phyloP scores from a whole-genome alignment of 2,113 vertebrate genomes.

The Gallinago undulata region DNA sequence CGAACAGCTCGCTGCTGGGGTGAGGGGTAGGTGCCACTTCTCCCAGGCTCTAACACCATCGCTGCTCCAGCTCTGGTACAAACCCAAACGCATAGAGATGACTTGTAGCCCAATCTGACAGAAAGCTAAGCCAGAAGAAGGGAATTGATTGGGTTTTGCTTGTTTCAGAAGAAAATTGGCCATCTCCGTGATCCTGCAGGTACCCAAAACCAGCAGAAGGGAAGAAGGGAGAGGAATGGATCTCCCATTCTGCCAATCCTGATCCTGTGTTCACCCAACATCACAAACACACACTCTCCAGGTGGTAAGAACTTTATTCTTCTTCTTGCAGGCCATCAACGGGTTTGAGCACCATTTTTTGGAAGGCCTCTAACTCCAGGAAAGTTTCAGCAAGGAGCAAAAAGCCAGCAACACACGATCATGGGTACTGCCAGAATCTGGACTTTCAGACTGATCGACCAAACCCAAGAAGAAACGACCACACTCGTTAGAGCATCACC shows the following conservation, averaged over 20 bases:
- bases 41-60: not conserved
- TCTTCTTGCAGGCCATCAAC: not conserved
- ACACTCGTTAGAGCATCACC: not conserved
- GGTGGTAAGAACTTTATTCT: not conserved
- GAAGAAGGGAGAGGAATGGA: not conserved
- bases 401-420: not conserved
- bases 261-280: accelerated
- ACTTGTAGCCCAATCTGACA: not conserved
- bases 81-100: accelerated
- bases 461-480: not conserved
- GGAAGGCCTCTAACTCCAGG: not conserved
- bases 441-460: not conserved
- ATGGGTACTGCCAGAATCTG: not conserved
- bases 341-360: not conserved
- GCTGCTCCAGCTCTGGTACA: not conserved
- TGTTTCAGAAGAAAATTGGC: not conserved
- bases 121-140: not conserved
- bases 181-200: not conserved
- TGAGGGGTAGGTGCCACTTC: not conserved
- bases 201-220: not conserved
- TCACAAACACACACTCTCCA: accelerated
- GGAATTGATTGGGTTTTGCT: accelerated
- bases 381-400: not conserved
- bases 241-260: not conserved
- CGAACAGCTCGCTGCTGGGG: not conserved